phyloP scores from a whole-genome alignment of 2,888 invertebrate genomes.

The Portevinia maculata region DNA sequence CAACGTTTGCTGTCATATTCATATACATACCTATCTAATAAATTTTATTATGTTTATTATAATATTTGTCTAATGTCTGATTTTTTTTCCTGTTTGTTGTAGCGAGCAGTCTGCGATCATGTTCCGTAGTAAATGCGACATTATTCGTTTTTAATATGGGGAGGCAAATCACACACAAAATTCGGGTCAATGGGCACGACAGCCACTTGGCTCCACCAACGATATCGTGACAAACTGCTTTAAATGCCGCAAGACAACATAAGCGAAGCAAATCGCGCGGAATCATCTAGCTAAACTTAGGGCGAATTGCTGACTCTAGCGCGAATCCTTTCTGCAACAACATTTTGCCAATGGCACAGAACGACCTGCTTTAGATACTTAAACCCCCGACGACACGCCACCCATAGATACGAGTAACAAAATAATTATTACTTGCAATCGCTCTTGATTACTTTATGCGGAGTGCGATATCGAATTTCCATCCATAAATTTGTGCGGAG shows the following conservation, averaged over 20 bases:
- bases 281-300: slow-evolving; percentile 25
- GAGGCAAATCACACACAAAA: slow-evolving; percentile 72
- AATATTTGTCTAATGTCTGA: slow-evolving; percentile 51
- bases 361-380: slow-evolving; percentile 66
- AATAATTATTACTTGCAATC: slow-evolving; percentile 70
- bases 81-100: slow-evolving; percentile 30
- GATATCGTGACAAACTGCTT: slow-evolving; percentile 74
- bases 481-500: slow-evolving; percentile 21
- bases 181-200: slow-evolving; percentile 73
- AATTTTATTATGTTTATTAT: slow-evolving; percentile 44
- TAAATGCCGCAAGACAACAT: slow-evolving; percentile 70
- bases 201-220: slow-evolving; percentile 57
- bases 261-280: slow-evolving; percentile 58
- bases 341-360: slow-evolving; percentile 52
- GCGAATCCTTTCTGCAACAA: slow-evolving; percentile 65
- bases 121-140: slow-evolving; percentile 65
- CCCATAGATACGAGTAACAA: slow-evolving; percentile 44
- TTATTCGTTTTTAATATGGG: slow-evolving; percentile 73
- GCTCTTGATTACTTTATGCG: slow-evolving; percentile 59
- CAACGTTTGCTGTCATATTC: background rate
- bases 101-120: slow-evolving; percentile 42
- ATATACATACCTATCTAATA: background rate
- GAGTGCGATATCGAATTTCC: slow-evolving; percentile 71
- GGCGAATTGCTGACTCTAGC: slow-evolving; percentile 20
- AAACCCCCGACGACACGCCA: slow-evolving; percentile 19